Evolutionary conservation across 2,888 invertebrate species (phyloP).

Genomic region (Taphrorychus bicolor): DNA sequence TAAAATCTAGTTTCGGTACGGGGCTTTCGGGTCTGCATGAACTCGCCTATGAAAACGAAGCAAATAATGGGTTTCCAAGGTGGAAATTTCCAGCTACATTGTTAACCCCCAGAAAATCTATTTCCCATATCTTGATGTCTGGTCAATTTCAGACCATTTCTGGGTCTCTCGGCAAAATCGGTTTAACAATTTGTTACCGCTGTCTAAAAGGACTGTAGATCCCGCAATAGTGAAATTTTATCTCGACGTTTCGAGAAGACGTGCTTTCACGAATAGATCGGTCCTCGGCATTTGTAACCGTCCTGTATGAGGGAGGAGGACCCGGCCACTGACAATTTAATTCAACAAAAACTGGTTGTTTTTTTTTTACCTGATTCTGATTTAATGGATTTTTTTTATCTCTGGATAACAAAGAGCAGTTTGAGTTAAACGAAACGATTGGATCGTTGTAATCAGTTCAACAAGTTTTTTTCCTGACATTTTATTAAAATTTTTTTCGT

Average conservation of each 20-base stretch:
- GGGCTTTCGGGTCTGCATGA: not conserved
- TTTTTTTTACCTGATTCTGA: conserved; percentile 1
- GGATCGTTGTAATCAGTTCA: too few relatives aligned
- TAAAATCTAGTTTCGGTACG: not conserved
- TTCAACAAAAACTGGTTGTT: not conserved
- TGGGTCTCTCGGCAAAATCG: conserved; percentile 16
- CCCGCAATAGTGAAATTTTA: conserved; percentile 28
- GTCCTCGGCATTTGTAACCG: conserved; percentile 4
- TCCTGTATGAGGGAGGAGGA: not conserved
- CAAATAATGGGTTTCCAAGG: not conserved
- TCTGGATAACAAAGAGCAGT: too few relatives aligned
- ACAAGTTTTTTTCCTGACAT: too few relatives aligned
- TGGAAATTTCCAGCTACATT: not conserved
- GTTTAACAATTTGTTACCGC: conserved; percentile 35
- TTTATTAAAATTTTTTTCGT: too few relatives aligned
- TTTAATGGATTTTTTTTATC: not conserved
- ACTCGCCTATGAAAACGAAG: not conserved
- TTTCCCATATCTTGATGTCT: conserved; percentile 15
- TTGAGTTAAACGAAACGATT: too few relatives aligned
- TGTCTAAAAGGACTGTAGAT: conserved; percentile 17
- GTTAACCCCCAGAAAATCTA: conserved; percentile 16
- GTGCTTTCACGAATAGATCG: conserved; percentile 4
- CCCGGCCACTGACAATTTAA: not conserved
- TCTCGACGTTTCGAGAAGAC: conserved; percentile 14
- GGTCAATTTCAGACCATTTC: conserved; percentile 27